A percentile compares a stretch with the other conserved stretches of the same genome.
Conservation (phyloP, 2,113 vertebrate species). For the Ictalurus punctatus region DNA sequence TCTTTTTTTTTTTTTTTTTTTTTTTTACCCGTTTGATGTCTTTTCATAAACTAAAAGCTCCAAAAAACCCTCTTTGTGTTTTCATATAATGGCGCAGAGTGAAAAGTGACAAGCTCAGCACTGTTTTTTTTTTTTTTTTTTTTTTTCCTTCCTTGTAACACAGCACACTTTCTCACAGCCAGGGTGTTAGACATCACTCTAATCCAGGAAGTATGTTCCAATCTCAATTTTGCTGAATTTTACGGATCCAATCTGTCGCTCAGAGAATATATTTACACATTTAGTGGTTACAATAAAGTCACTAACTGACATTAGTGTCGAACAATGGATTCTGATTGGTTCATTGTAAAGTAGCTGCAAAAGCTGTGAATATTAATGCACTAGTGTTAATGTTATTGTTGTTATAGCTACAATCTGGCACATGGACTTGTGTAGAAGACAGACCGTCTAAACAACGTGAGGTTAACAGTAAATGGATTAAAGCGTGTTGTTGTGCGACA, state of each 20-base stretch:
- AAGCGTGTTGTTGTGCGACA: no score
- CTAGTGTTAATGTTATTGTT: no score
- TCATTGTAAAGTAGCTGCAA: not conserved
- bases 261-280: not conserved
- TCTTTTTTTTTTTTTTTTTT: no score
- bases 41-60: slow-evolving; percentile 11
- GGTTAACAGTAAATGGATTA: no score
- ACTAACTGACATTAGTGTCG: no score
- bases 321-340: not conserved
- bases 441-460: no score
- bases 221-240: not conserved
- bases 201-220: not conserved
- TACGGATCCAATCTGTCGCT: not conserved
- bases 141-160: not conserved
- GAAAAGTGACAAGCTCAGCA: not conserved
- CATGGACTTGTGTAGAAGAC: no score
- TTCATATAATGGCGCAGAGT: not conserved
- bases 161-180: not conserved
- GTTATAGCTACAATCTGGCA: no score
- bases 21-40: not conserved
- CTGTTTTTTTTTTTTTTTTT: not conserved
- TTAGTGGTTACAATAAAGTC: not conserved
- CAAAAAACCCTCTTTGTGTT: not conserved
- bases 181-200: not conserved
- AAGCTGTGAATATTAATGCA: not conserved